Evolutionary conservation across 2,797 vertebrate species (phyloP).

Genomic region (Argentina silus): DNA sequence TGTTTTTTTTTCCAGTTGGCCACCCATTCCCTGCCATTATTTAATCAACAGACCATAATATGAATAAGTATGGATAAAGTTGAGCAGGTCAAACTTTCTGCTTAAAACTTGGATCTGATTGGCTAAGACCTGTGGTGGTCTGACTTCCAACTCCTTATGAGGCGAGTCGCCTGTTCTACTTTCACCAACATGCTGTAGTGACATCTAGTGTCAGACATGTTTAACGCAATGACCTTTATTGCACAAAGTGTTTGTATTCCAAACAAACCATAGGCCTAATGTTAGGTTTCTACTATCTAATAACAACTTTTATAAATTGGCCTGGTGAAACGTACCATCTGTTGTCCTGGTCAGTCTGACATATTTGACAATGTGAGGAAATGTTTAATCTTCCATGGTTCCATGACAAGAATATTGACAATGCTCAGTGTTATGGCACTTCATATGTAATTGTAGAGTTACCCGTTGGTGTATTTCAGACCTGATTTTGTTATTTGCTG

Average conservation of each 20-base stretch:
- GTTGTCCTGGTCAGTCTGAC: slow-evolving; percentile 28
- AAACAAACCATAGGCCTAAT: too few species aligned
- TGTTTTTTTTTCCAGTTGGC: neutral
- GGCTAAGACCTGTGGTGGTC: slow-evolving; percentile 70
- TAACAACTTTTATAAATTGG: slow-evolving; percentile 6
- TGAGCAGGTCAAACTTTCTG: slow-evolving; percentile 53
- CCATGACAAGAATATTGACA: neutral
- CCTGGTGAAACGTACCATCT: slow-evolving; percentile 20
- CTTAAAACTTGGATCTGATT: slow-evolving; percentile 65
- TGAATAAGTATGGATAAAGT: neutral
- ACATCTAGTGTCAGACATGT: slow-evolving; percentile 69
- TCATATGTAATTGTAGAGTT: neutral
- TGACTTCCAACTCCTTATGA: slow-evolving; percentile 69
- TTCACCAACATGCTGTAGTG: slow-evolving; percentile 52
- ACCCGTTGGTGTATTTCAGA: neutral
- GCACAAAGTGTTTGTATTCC: too few species aligned
- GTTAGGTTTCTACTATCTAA: neutral
- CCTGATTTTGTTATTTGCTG: neutral
- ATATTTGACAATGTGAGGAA: neutral
- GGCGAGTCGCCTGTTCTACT: slow-evolving; percentile 27
- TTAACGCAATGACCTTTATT: neutral
- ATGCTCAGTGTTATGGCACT: neutral
- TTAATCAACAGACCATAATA: neutral
- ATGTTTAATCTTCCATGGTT: slow-evolving; percentile 18
- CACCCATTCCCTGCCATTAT: neutral